A percentile compares a stretch with the other conserved stretches of the same genome.
These are phyloP conservation scores for Nephrocerus scutellatus DNA, from an alignment of 2,888 invertebrate species.

Conservation along the genomic window DNA sequence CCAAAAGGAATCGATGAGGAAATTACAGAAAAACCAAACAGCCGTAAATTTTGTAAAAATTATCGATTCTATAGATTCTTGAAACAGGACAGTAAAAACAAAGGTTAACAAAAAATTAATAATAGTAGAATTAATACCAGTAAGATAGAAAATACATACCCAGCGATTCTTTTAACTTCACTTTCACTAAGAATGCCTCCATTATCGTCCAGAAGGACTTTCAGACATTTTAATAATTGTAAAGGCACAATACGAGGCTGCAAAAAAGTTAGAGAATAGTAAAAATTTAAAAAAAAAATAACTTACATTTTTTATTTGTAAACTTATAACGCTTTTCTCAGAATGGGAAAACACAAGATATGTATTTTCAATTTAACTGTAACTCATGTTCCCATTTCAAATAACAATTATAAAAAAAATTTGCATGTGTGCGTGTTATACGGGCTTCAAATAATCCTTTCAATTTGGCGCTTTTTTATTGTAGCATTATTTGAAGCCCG, in stretches of 20 bases:
- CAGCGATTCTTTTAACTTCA: conserved; percentile 81
- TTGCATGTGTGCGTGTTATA: too few relatives aligned
- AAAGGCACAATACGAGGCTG: conserved; percentile 91
- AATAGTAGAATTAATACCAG: background rate
- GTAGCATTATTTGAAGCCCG: too few relatives aligned
- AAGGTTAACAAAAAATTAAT: background rate
- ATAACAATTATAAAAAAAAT: too few relatives aligned
- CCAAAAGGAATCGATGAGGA: background rate
- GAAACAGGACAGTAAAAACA: background rate
- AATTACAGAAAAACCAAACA: background rate
- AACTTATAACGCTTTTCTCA: too few relatives aligned
- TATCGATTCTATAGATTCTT: conserved; percentile 4
- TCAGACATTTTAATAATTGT: conserved; percentile 80
- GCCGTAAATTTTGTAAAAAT: background rate
- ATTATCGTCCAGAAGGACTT: conserved; percentile 71
- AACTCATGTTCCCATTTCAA: too few relatives aligned
- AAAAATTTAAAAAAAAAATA: conserved; percentile 9
- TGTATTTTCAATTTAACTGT: too few relatives aligned
- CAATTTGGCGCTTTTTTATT: too few relatives aligned
- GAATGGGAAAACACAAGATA: too few relatives aligned
- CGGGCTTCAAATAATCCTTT: too few relatives aligned
- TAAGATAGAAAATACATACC: conserved; percentile 53
- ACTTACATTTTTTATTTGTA: background rate
- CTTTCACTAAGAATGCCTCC: conserved; percentile 84
- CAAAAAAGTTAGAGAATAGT: conserved; percentile 44